Evolutionary conservation across 2,888 invertebrate genomes (phyloP).

Genomic region (Muscina levida): DNA sequence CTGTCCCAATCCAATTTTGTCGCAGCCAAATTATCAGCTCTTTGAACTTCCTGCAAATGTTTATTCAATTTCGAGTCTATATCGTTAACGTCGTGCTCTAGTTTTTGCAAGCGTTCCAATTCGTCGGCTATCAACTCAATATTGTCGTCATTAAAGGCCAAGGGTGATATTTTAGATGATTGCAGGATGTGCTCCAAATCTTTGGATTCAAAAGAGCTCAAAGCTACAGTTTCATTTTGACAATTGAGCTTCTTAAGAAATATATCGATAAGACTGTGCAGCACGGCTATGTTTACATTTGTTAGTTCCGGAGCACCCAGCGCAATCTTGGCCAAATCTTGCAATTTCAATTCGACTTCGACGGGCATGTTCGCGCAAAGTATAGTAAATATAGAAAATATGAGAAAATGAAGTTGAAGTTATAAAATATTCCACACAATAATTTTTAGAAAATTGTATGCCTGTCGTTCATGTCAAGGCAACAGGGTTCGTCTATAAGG

Average conservation of each 20-base stretch:
- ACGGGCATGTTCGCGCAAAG: background rate
- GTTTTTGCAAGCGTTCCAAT: slow-evolving; percentile 67
- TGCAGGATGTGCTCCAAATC: slow-evolving; percentile 71
- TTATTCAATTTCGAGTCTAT: slow-evolving; percentile 69
- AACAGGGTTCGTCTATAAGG: too few relatives aligned
- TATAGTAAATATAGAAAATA: too few relatives aligned
- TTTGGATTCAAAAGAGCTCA: slow-evolving; percentile 72
- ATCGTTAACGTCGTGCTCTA: slow-evolving; percentile 69
- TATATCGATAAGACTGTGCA: slow-evolving; percentile 75
- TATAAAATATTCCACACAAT: too few relatives aligned
- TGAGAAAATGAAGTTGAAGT: too few relatives aligned
- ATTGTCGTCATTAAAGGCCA: slow-evolving; percentile 70
- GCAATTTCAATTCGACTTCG: slow-evolving; percentile 71
- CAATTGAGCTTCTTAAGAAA: slow-evolving; percentile 76
- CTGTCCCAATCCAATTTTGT: slow-evolving; percentile 64
- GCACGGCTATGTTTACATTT: slow-evolving; percentile 72
- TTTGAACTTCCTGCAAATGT: slow-evolving; percentile 71
- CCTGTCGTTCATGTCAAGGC: too few relatives aligned
- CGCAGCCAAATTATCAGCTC: slow-evolving; percentile 66
- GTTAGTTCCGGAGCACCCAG: slow-evolving; percentile 73
- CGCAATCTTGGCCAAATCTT: slow-evolving; percentile 74
- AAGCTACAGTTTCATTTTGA: slow-evolving; percentile 71
- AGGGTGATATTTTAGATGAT: slow-evolving; percentile 70
- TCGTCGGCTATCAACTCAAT: slow-evolving; percentile 69
- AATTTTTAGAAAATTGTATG: too few relatives aligned